Evolutionary conservation across 2,113 vertebrate genomes (phyloP), one percentile per base, ranked within the genome.

Genomic region (Patagioenas fasciata): DNA sequence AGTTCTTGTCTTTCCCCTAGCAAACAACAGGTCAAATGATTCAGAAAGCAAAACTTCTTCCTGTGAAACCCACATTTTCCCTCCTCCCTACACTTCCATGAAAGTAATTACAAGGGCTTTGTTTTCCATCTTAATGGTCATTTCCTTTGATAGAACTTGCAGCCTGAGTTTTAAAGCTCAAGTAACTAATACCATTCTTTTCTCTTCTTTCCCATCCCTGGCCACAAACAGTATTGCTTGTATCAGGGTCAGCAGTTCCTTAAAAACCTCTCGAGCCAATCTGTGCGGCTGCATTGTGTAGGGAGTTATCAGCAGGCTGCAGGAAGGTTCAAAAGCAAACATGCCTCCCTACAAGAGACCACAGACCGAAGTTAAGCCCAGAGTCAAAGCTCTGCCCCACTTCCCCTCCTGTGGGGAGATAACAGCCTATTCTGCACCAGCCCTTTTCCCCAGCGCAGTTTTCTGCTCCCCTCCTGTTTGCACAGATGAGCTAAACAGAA

Each of bases 301-400:
- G 18, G 42, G 56, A 86, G 53, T 90, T 94, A 97, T 89, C 85
- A 88, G 82, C 90, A 92, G 61, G 50, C 82, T 78, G 88, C 93
- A 96, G 69, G 69, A 86, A 67, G 64, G 72, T 60, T 66, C 89
- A 73, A 94, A 95, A 95, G 85, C 93, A 97, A 95, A 93, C 80
- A 81, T 29, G 21, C 44, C 47, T 88, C 82, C 31, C 57, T 47
- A 20, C 0, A 0, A 91, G 38, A 82, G 60, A 29, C n/a, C 51
- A 60, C 58, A 57, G 74, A 64, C 62, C 4, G 0, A 83, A 80
- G 54, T 70, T 51, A 77, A 80, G 61, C 14, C 64, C 32, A 19
- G 54, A 88, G 72, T 40, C 58, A 71, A 71, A 94, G 61, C 82
- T 91, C 75, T 23, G 19, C 40, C 67, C 71, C 6, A 3, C 42